Evolutionary conservation across 2,113 vertebrate genomes (phyloP), one percentile per base, ranked within the genome.

Genomic region (Hippocampus guttulatus): DNA sequence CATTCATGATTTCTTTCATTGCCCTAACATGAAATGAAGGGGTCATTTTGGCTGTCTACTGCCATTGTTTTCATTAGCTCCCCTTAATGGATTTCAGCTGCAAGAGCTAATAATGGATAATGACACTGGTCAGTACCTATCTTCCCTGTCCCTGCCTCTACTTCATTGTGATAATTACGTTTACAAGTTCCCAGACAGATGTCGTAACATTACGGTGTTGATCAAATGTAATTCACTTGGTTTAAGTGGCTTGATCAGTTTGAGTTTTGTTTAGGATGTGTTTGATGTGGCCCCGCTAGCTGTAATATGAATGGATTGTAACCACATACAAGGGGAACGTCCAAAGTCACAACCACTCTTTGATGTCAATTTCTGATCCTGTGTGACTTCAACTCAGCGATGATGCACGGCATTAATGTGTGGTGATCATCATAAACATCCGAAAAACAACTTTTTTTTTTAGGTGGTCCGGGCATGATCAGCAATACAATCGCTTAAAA

Each of bases 61-160:
- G 15, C 60, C 67, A 27, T 18, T 81, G 69, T 57, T 72, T 77
- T 76, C 74, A 82, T 81, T 51, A 60, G 68, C 68, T 65, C 64
- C 40, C 60, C 41, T 79, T 80, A 83, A 78, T 70, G 67, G 54
- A 78, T 84, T 85, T 76, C 41, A 69, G 68, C 33, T 76, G 69
- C 33, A 66, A 70, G 69, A 78, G 79, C 71, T 83, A 80, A 85
- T 88, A 82, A 80, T 70, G 69, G 75, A 78, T 84, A 85, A 87
- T 85, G 73, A 72, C 78, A 78, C 82, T 54, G 74, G 80, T 77
- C 25, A 0, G 1, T 3, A 58, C 27, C 12, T 15, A 25, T 16
- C 12, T 14, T 15, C 9, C 25, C 2, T 27, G 54, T 57, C n/a
- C 11, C 54, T 10, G 10, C 25, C 14, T 58, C n/a, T 5, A 12